Conservation (phyloP, 2,113 vertebrate genomes). For the Oryzias celebensis region DNA sequence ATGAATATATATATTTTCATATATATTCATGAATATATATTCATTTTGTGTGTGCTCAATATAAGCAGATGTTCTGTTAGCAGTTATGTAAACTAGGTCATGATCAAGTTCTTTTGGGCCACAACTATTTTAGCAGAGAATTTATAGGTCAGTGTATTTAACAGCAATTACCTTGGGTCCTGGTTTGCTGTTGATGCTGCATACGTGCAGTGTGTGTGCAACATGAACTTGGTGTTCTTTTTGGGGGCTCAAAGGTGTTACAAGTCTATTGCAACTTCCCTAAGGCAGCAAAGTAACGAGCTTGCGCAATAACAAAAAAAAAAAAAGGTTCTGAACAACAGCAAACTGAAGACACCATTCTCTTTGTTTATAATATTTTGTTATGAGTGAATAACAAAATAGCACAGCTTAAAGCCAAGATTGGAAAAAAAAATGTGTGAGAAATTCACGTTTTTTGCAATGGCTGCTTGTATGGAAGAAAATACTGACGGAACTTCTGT, state of each 20-base stretch:
- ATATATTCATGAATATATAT: too few relatives aligned
- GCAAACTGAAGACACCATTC: too few relatives aligned
- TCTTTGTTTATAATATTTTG: too few relatives aligned
- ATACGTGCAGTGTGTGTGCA: neutral
- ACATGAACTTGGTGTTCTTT: neutral
- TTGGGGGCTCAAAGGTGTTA: slow-evolving; percentile 15
- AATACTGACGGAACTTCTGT: too few relatives aligned
- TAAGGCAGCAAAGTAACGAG: slow-evolving; percentile 14
- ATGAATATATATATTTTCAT: too few relatives aligned
- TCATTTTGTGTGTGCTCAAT: too few relatives aligned
- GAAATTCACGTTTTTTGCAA: too few relatives aligned
- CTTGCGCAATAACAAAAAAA: slow-evolving; percentile 12
- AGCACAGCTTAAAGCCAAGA: too few relatives aligned
- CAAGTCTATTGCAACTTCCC: slow-evolving; percentile 29
- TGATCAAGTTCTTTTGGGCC: slow-evolving; percentile 15
- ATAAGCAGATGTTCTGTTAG: neutral
- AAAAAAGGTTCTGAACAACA: slow-evolving; percentile 12
- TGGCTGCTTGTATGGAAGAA: too few relatives aligned
- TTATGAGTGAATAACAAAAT: too few relatives aligned
- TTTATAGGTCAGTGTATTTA: neutral
- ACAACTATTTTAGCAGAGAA: slow-evolving; percentile 2
- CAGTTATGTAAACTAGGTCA: slow-evolving; percentile 1
- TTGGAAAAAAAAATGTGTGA: too few relatives aligned
- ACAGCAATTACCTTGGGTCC: neutral
- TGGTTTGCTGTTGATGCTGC: slow-evolving; percentile 1